Conservation (phyloP, 2,797 vertebrate genomes). For the Falco berigora region DNA sequence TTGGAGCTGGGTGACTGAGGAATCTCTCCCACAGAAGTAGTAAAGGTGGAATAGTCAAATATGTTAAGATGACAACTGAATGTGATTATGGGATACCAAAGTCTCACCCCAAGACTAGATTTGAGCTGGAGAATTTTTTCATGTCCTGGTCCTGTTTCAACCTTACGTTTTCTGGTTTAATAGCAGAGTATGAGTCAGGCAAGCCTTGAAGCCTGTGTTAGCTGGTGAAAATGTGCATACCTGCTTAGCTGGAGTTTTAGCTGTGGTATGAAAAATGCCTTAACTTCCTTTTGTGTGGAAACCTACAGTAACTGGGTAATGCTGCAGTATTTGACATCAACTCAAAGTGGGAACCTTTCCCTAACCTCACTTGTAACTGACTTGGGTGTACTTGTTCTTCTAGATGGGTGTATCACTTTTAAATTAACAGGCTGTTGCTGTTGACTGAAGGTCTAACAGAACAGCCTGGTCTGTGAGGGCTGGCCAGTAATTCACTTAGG, state of each 20-base stretch:
- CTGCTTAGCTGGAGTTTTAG: not conserved
- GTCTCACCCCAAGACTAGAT: not conserved
- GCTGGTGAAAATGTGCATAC: not conserved
- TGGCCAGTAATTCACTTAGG: not conserved
- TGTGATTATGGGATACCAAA: not conserved
- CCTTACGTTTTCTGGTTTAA: not conserved
- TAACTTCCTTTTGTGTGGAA: not conserved
- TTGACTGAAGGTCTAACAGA: not conserved
- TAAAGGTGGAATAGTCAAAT: not conserved
- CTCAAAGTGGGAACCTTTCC: not conserved
- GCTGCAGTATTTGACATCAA: not conserved
- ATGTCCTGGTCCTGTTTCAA: not conserved
- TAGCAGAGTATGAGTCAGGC: not conserved
- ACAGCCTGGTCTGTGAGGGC: not conserved
- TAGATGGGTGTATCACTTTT: not conserved
- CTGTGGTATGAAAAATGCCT: not conserved
- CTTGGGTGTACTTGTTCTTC: not conserved
- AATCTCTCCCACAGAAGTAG: not conserved
- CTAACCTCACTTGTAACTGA: not conserved
- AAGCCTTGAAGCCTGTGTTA: not conserved
- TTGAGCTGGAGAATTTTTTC: not conserved
- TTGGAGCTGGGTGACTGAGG: not conserved
- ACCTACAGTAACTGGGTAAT: not conserved
- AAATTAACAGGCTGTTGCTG: not conserved
- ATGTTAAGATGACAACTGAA: not conserved